Conservation (phyloP, 2,113 vertebrate species). For the Ictidomys tridecemlineatus region DNA sequence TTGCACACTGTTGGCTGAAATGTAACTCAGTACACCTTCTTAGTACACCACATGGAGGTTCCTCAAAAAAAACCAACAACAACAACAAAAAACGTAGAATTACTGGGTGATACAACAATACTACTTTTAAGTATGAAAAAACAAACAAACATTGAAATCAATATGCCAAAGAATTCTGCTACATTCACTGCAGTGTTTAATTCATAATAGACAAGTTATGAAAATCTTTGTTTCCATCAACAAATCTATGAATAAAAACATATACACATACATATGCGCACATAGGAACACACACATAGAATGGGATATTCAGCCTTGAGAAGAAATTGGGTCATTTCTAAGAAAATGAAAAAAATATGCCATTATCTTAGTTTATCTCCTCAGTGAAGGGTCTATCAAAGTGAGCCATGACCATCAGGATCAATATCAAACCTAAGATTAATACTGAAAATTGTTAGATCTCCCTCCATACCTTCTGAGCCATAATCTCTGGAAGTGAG, state of each 20-base stretch:
- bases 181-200: not conserved
- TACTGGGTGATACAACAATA: not conserved
- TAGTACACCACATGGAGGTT: not conserved
- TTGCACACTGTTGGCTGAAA: not conserved
- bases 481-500: too few relatives aligned
- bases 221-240: not conserved
- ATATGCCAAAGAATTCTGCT: not conserved
- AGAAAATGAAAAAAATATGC: not conserved
- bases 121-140: not conserved
- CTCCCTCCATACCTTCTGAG: not conserved
- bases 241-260: not conserved
- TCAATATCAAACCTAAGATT: not conserved
- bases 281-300: not conserved
- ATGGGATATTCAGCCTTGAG: not conserved
- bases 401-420: fast-evolving
- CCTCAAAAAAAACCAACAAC: not conserved
- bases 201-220: not conserved
- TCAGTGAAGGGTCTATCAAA: not conserved
- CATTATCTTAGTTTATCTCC: not conserved
- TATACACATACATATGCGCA: not conserved
- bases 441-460: not conserved
- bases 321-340: not conserved
- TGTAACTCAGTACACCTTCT: not conserved
- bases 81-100: not conserved
- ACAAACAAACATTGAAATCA: not conserved